A percentile compares a stretch with the other conserved stretches of the same genome.
Conservation (phyloP, 2,797 vertebrate species). For the Thaleichthys pacificus region DNA sequence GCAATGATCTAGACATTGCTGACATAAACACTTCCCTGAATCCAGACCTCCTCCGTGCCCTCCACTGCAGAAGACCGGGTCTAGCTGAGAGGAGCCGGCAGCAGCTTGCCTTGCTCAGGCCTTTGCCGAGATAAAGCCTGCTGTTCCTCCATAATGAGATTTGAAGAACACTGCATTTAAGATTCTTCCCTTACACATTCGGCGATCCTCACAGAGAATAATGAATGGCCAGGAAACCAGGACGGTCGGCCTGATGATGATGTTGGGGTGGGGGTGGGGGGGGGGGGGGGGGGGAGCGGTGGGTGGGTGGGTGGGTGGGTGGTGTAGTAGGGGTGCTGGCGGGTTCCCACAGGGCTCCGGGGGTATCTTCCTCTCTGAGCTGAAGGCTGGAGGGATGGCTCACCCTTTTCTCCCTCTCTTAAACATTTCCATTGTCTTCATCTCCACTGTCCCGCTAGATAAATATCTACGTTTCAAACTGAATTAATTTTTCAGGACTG, state of each 20-base stretch:
- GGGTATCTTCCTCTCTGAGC: background rate
- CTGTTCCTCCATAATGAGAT: constrained; percentile 5
- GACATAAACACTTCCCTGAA: background rate
- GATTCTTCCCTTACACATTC: background rate
- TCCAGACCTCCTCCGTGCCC: background rate
- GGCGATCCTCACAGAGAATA: constrained; percentile 10
- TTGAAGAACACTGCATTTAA: constrained; percentile 1
- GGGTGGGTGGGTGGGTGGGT: background rate
- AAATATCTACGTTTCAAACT: background rate
- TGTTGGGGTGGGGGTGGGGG: background rate
- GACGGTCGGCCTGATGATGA: background rate
- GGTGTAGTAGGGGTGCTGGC: background rate
- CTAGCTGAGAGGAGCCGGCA: background rate
- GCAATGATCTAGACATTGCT: background rate
- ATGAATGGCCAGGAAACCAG: constrained; percentile 3
- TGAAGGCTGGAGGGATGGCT: background rate
- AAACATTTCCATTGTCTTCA: background rate
- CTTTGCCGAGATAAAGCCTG: background rate
- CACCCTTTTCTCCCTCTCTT: background rate
- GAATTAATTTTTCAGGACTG: constrained; percentile 1
- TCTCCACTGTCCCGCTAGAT: background rate
- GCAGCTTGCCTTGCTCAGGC: background rate
- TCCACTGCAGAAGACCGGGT: background rate
- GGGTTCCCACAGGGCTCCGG: background rate
- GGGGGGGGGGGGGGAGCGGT: background rate